Conservation (phyloP, 2,888 invertebrate genomes). For the Perizoma affinitatum region DNA sequence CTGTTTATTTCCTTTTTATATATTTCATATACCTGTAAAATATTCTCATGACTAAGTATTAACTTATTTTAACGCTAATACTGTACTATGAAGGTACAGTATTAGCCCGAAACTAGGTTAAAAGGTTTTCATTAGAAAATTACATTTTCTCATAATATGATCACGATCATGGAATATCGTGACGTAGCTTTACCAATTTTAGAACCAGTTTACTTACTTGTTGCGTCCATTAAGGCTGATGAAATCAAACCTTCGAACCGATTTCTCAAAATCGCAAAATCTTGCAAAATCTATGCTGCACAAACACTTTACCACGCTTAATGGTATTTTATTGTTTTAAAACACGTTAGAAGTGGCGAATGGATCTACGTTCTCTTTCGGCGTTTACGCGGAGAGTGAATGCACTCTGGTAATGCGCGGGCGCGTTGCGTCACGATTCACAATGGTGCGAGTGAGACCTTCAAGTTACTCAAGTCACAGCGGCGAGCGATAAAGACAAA, state of each 20-base stretch:
- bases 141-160: background rate
- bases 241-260: slow-evolving; percentile 71
- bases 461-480: slow-evolving; percentile 30
- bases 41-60: no score
- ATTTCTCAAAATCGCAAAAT: slow-evolving; percentile 62
- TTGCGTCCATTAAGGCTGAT: slow-evolving; percentile 77
- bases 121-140: no score
- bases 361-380: slow-evolving; percentile 56
- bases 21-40: no score
- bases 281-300: slow-evolving; percentile 39
- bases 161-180: slow-evolving; percentile 16
- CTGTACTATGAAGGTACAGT: no score
- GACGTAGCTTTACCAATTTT: slow-evolving; percentile 36
- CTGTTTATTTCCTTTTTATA: no score
- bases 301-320: slow-evolving; percentile 28
- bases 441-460: slow-evolving; percentile 51
- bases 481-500: slow-evolving; percentile 47
- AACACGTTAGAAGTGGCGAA: background rate
- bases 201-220: slow-evolving; percentile 73
- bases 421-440: slow-evolving; percentile 64
- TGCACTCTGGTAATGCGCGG: slow-evolving; percentile 63
- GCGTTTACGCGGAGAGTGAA: slow-evolving; percentile 73
- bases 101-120: no score
- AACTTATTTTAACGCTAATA: no score
- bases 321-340: background rate